Base-by-base conservation (phyloP, 1,140 invertebrate species). In the Aphaenogaster rudis region DNA sequence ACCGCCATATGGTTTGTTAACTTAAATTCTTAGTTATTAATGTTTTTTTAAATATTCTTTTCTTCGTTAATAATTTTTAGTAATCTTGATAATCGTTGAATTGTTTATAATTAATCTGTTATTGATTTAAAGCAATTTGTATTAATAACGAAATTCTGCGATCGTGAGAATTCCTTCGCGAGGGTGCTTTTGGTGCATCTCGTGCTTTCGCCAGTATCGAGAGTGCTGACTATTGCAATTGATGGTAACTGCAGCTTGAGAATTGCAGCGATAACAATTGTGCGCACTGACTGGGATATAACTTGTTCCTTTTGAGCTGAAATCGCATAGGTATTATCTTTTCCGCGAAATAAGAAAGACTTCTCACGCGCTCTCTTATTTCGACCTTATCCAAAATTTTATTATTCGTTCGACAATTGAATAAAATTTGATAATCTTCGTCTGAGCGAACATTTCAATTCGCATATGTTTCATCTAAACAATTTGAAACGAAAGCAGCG, bases 181-280 rank as follows among this genome's bases (percentile, higher is more conserved):
- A 15, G 3, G 15, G 63, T 71, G 45, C 54, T 50, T 11, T n/a
- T 57, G 28, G 48, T 33, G 69, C 54, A 71, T 59, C 67, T 74
- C n/a, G n/a, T 63, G 80, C 57, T 76, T 76, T 13, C 13, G 28
- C 45, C 45, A 79, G 45, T 63, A 84, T 74, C 33, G 42, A 76
- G 69, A 84, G 4, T 84, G 69, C 80, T 84, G 80, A 84, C 57
- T 84, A 76, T 76, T 64, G 42, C 80, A 84, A 76, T 84, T 84
- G 69, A 84, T 63, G 69, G 33, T 84, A 84, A 84, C 66, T 82
- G 64, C 67, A 82, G 28, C 80, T 84, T 76, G 80, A 45, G 80
- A 74, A 76, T 84, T 28, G 69, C 69, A 76, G 54, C 80, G 69
- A 84, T 84, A 84, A 76, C 69, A 82, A 42, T 61, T 48, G 5